phyloP scores from a whole-genome alignment of 2,797 vertebrate species.

The Crypturellus tataupa region DNA sequence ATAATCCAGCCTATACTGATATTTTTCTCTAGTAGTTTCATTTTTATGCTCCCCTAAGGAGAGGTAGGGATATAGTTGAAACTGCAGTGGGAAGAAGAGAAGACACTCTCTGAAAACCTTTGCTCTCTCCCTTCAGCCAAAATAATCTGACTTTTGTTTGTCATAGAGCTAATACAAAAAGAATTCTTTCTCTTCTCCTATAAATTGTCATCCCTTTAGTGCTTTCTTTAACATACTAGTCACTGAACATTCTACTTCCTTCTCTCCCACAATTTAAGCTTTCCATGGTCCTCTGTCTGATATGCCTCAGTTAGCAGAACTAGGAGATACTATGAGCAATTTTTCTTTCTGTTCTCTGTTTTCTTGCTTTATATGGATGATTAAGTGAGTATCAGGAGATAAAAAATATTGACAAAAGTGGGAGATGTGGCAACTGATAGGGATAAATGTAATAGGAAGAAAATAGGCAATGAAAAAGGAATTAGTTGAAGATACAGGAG shows the following conservation, averaged over 20 bases:
- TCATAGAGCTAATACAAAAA: neutral
- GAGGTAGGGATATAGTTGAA: neutral
- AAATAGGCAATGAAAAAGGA: neutral
- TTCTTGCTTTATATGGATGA: neutral
- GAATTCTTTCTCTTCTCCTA: neutral
- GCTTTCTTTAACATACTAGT: neutral
- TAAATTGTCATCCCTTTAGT: neutral
- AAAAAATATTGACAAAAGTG: neutral
- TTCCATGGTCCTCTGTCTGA: neutral
- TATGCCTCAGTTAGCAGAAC: neutral
- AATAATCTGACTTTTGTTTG: neutral
- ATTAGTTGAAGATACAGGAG: neutral
- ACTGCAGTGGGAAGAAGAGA: neutral
- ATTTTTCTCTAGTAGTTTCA: neutral
- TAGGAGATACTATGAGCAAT: neutral
- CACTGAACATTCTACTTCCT: neutral
- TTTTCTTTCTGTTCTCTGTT: neutral
- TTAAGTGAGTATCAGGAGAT: neutral
- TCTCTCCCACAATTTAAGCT: neutral
- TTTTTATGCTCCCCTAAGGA: neutral
- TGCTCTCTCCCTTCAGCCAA: neutral
- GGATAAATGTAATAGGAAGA: neutral
- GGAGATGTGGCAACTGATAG: neutral
- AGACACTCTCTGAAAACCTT: neutral
- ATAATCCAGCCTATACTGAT: neutral